Conservation (phyloP, 2,888 invertebrate species). For the Drosophila mimetica region DNA sequence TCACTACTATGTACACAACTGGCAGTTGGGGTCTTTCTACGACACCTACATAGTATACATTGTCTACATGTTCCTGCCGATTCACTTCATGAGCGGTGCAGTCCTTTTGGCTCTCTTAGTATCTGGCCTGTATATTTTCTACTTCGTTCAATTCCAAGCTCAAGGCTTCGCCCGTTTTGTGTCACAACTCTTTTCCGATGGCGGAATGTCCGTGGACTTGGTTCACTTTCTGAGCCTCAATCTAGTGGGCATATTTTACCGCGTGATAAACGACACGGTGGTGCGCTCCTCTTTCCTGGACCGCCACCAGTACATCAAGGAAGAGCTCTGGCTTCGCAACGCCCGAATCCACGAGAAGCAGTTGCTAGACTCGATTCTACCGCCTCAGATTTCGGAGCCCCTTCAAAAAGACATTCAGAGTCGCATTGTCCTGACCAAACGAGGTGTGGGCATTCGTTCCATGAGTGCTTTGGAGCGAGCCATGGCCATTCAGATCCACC, state of each 20-base stretch:
- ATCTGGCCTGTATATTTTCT: neutral
- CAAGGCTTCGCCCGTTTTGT: too few species aligned
- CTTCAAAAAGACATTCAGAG: slow-evolving; percentile 82
- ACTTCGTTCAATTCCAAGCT: neutral
- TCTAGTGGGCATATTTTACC: slow-evolving; percentile 53
- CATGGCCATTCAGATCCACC: slow-evolving; percentile 91
- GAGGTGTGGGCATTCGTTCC: neutral
- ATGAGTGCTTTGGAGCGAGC: slow-evolving; percentile 4
- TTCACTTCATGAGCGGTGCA: neutral
- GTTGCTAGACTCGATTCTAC: slow-evolving; percentile 93
- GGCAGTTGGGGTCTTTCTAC: slow-evolving; percentile 7
- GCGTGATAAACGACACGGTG: slow-evolving; percentile 47
- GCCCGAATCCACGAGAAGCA: slow-evolving; percentile 44
- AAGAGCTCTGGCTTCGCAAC: slow-evolving; percentile 37
- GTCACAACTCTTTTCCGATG: too few species aligned
- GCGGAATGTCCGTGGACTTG: slow-evolving; percentile 7
- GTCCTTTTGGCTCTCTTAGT: neutral
- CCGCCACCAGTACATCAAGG: slow-evolving; percentile 57
- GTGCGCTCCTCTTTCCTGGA: slow-evolving; percentile 62
- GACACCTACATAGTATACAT: slow-evolving; percentile 47
- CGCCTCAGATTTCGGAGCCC: slow-evolving; percentile 91
- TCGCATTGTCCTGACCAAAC: slow-evolving; percentile 44
- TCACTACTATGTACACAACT: slow-evolving; percentile 25
- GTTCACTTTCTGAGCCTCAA: slow-evolving; percentile 41
- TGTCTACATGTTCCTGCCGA: slow-evolving; percentile 50